Evolutionary conservation across 2,797 vertebrate species (phyloP), one percentile per base, ranked within the genome.

Genomic region (Neosalanx taihuensis): DNA sequence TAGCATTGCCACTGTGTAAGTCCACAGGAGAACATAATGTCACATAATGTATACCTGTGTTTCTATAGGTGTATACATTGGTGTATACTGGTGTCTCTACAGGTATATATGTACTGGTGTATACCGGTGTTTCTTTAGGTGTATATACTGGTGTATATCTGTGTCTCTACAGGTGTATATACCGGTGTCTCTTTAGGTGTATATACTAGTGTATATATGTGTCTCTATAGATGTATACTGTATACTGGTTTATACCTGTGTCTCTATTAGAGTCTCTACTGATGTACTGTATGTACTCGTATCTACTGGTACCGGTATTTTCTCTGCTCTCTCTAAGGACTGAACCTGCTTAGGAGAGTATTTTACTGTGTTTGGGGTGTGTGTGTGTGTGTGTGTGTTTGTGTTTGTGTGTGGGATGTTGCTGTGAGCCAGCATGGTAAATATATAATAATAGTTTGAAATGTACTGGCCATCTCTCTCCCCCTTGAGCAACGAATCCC

Each of bases 381-480:
- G 57, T 10, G 57, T 53, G 49, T 51, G 12, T 51, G 49, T 51
- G 49, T 53, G 49, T 53, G 15, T 53, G 49, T 53, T 15, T 53
- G 51, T 53, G 70, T 46, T 67, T 59, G 69, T 29, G 69, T 72
- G 74, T 63, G 59, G 69, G 57, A 72, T 62, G 60, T 69, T 81
- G 78, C 81, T 82, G 41, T 80, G 78, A 82, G 82, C 81, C 72
- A 83, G 74, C 71, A 78, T 76, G 76, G 82, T 83, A 83, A 85
- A 87, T 81, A 73, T 81, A 78, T 81, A 83, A 29, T 60, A 23
- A 80, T 76, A 75, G 79, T 72, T 75, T 73, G 72, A 31, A 83
- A 79, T 84, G 78, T 78, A 77, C 73, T 81, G 87, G 77, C 77
- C 70, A 67, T 3, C 49, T 68, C 35, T 65, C 70, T 83, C 84